Evolutionary conservation across 2,113 vertebrate species (phyloP).

Genomic region (Erythrolamprus reginae): DNA sequence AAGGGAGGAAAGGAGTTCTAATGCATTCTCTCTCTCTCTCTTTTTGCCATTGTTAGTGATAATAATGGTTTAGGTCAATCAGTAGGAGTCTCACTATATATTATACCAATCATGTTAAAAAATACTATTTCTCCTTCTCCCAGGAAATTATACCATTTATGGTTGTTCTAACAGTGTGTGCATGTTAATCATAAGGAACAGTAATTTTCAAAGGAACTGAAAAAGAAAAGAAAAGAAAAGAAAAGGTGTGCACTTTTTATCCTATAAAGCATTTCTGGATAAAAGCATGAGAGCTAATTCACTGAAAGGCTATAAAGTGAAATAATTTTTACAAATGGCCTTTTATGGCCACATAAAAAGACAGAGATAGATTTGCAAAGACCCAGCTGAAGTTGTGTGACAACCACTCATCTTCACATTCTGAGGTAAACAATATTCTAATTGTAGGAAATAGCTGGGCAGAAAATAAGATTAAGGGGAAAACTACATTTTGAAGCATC

Average conservation of each 20-base stretch:
- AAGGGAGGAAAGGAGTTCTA: not conserved
- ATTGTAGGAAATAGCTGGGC: constrained; percentile 36
- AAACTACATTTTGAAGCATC: constrained; percentile 33
- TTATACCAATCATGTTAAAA: not conserved
- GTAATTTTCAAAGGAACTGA: not conserved
- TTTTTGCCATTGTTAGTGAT: not conserved
- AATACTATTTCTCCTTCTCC: not conserved
- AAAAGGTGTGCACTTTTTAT: fast-evolving
- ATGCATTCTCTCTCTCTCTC: not conserved
- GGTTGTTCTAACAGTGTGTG: not conserved
- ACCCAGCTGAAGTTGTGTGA: constrained; percentile 31
- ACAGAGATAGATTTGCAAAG: constrained; percentile 37
- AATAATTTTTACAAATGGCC: constrained; percentile 26
- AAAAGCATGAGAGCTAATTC: constrained; percentile 7
- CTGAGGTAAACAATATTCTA: constrained; percentile 51
- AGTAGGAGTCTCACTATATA: not conserved
- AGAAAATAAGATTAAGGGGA: constrained; percentile 29
- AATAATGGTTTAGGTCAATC: not conserved
- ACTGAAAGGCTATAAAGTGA: constrained; percentile 13
- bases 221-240: not conserved
- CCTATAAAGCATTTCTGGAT: not conserved
- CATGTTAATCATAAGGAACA: not conserved
- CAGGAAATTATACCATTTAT: not conserved
- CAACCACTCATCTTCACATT: constrained; percentile 30
- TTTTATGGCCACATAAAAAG: constrained; percentile 12